Percentiles rank a stretch among this genome's conserved stretches.
Evolutionary conservation across 2,888 invertebrate species (phyloP).

Genomic region (Papilio gigon): DNA sequence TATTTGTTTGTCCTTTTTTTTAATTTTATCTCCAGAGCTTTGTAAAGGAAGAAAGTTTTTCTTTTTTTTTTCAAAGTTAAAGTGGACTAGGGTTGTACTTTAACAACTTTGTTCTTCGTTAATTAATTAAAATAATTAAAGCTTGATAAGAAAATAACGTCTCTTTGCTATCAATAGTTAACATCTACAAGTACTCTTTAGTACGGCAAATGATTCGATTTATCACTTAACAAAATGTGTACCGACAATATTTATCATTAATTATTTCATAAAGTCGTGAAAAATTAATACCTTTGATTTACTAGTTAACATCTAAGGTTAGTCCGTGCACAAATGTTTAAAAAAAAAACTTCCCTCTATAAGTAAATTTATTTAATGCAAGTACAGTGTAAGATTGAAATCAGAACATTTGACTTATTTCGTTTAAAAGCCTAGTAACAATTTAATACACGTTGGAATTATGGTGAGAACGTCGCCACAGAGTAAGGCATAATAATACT

Average conservation of each 20-base stretch:
- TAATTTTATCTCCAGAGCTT: constrained; percentile 41
- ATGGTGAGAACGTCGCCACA: constrained; percentile 32
- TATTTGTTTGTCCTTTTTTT: constrained; percentile 46
- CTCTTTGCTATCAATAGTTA: neutral
- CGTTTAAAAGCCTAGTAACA: constrained; percentile 28
- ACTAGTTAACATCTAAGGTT: neutral
- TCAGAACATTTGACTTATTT: constrained; percentile 29
- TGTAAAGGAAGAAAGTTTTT: constrained; percentile 41
- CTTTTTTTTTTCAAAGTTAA: constrained; percentile 41
- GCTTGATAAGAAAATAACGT: neutral
- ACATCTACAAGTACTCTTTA: neutral
- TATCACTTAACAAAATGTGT: neutral
- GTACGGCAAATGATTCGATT: neutral
- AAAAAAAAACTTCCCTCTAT: neutral
- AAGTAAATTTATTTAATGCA: constrained; percentile 18
- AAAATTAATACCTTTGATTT: neutral
- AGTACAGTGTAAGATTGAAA: constrained; percentile 22
- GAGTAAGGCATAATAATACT: constrained; percentile 33
- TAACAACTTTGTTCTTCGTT: neutral
- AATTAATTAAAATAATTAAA: constrained; percentile 19
- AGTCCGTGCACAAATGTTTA: no score
- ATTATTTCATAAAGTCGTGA: neutral
- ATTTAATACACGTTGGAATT: constrained; percentile 37
- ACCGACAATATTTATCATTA: neutral
- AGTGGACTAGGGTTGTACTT: constrained; percentile 5